Base-by-base conservation (phyloP, 2,888 invertebrate genomes). In the Standfussiana lucernea region DNA sequence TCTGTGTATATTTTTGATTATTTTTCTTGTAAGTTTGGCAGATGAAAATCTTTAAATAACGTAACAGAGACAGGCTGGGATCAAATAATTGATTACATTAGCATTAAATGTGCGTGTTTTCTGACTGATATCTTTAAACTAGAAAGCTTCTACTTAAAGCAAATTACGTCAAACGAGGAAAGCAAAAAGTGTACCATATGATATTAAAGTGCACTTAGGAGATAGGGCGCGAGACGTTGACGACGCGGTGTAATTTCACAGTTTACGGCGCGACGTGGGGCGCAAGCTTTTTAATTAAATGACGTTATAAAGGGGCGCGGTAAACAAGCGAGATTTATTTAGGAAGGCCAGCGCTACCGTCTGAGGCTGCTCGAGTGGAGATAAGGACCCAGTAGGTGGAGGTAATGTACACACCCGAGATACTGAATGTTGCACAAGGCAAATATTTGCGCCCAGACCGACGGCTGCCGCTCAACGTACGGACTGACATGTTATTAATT, bases 281-380 rank as follows among this genome's bases (percentile, higher is more conserved):
- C 86, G 86, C 79, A 88, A 90, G 90, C 89, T 91, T 93, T 95
- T 93, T 93, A 94, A 94, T 95, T 93, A 93, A 93, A 94, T 93
- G 89, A 90, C 90, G 89, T 90, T 91, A 89, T 92, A 91, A 93
- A 93, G 92, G 93, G 90, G 91, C 88, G 92, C 88, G 85, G 91
- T 91, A 93, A 93, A 93, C 92, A 93, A 91, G 90, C 89, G 89
- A 91, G 91, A 91, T 92, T 92, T 90, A 92, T 92, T 92, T 92
- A 85, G 86, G 88, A 91, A 91, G 90, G 91, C 90, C 91, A 90
- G 89, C 90, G 75, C 86, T 74, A 85, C 85, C 84, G 84, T 85
- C 86, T 85, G 90, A 90, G 92, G 89, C 93, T 94, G 94, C 89
- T 89, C 86, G 87, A 90, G 87, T 86, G 85, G 78, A 94, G 95